A percentile compares a stretch with the other conserved stretches of the same genome.
These are phyloP conservation scores for Diacarnus erythraeanus DNA, from an alignment of 37 sponge, comb jelly and placozoan genomes.

Conservation along the genomic window DNA sequence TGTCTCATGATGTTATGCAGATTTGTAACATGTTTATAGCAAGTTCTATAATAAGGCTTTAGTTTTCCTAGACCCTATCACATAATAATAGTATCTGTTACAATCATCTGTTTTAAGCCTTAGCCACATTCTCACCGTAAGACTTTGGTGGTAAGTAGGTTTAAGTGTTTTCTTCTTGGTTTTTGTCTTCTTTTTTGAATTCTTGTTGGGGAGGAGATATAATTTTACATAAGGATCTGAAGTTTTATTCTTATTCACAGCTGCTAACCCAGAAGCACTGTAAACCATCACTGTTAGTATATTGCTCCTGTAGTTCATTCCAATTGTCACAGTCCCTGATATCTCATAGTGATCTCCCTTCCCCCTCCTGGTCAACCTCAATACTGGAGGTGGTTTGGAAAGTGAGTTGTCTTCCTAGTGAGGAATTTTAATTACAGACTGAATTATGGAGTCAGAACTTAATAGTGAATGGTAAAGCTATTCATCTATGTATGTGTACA, in stretches of 20 bases:
- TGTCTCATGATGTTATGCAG: too few species aligned
- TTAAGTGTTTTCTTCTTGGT: conserved; percentile 35
- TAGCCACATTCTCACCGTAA: too few species aligned
- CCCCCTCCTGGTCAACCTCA: neutral
- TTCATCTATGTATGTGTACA: too few species aligned
- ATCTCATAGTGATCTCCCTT: conserved; percentile 56
- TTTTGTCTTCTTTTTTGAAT: conserved; percentile 56
- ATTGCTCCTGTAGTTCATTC: conserved; percentile 30
- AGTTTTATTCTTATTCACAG: conserved; percentile 31
- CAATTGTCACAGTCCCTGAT: conserved; percentile 46
- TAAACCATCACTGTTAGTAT: conserved; percentile 37
- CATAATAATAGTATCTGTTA: too few species aligned
- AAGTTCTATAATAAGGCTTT: too few species aligned
- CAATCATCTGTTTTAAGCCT: too few species aligned
- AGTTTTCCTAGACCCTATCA: too few species aligned
- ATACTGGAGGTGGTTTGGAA: neutral
- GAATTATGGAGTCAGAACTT: too few species aligned
- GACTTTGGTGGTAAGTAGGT: conserved; percentile 45
- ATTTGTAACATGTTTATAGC: too few species aligned
- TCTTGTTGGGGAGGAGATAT: conserved; percentile 66
- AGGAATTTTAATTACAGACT: too few species aligned
- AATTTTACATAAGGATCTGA: conserved; percentile 67
- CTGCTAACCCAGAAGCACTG: conserved; percentile 47
- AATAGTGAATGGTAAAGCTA: too few species aligned
- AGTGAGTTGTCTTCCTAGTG: neutral